Evolutionary conservation across 2,888 invertebrate species (phyloP).

Genomic region (Plutella xylostella): DNA sequence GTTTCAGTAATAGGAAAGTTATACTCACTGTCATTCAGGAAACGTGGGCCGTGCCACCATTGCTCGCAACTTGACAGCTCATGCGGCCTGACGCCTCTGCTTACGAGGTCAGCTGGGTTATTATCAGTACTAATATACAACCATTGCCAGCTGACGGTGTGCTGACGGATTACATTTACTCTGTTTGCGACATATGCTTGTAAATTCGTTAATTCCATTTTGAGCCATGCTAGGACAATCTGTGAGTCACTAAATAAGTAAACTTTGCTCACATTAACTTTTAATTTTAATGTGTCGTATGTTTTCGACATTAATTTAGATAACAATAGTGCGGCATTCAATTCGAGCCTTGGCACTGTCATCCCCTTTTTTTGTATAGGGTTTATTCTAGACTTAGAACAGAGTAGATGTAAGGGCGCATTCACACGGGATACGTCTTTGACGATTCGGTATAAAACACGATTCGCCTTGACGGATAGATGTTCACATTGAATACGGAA

Average conservation of each 20-base stretch:
- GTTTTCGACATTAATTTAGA: conserved; percentile 11
- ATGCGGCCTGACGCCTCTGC: too few relatives aligned
- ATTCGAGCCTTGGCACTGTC: conserved; percentile 15
- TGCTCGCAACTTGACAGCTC: too few relatives aligned
- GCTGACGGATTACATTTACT: conserved; percentile 13
- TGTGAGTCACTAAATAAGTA: conserved; percentile 18
- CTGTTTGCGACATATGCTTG: conserved; percentile 19
- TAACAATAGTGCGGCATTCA: conserved; percentile 17
- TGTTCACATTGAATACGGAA: too few relatives aligned
- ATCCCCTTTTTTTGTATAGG: conserved; percentile 10
- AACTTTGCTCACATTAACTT: conserved; percentile 8
- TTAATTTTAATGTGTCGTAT: conserved; percentile 9
- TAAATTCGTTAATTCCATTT: conserved; percentile 10
- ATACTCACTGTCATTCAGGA: too few relatives aligned
- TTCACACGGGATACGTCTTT: too few relatives aligned
- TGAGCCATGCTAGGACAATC: conserved; percentile 19
- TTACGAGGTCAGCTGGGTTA: too few relatives aligned
- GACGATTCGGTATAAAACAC: too few relatives aligned
- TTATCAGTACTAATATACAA: conserved; percentile 11
- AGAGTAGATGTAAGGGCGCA: conserved; percentile 12
- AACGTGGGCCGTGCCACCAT: too few relatives aligned
- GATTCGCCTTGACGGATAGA: too few relatives aligned
- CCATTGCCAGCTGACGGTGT: conserved; percentile 12
- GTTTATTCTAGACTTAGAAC: conserved; percentile 17
- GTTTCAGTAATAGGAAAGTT: too few relatives aligned